Base-by-base conservation (phyloP, 1,140 invertebrate genomes). In the Drosophila nebulosa region DNA sequence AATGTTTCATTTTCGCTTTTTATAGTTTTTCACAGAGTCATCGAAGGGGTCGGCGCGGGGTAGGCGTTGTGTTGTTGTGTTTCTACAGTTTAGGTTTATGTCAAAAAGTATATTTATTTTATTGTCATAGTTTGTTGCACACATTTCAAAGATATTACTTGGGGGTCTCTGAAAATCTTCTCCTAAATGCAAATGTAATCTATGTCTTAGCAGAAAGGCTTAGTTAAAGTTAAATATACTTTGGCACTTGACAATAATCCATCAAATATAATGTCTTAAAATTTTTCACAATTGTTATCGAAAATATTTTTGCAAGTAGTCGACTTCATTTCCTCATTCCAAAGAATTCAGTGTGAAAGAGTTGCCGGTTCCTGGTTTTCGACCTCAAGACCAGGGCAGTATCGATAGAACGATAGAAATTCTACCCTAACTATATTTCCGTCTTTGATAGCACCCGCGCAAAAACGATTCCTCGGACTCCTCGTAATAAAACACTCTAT, bases 351-450 rank as follows among this genome's bases (percentile, higher is more conserved):
- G n/a, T 46, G 7, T 18, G 2, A 46, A 46, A 46, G 39, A 21
- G 39, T 32, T 46, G 9, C 39, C 18, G 16, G 16, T 46, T 46
- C 39, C 39, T 46, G 39, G 39, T 46, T 46, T 16, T 46, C 39
- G 39, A 46, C 39, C 39, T 46, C 9, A 46, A 21, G 39, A 24
- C 24, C 30, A 32, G 10, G 21, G 9, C 16, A 21, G 7, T 46
- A 46, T 21, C 39, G 16, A 46, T 46, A 46, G 39, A 46, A n/a
- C n/a, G n/a, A n/a, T 3, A n/a, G n/a, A 12, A 36, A 46, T 46
- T 9, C 39, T n/a, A 46, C 39, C 39, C 39, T 46, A 46, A 46
- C 39, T 21, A 46, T 18, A 42, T 21, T 46, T 69, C 51, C 51
- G 35, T 39, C 12, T 42, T 64, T 7, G n/a, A 42, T 64, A 24